Percentiles rank a stretch among this genome's conserved stretches.
These are phyloP conservation scores for Diglossa brunneiventris DNA, from an alignment of 2,113 vertebrate genomes.

Conservation along the genomic window DNA sequence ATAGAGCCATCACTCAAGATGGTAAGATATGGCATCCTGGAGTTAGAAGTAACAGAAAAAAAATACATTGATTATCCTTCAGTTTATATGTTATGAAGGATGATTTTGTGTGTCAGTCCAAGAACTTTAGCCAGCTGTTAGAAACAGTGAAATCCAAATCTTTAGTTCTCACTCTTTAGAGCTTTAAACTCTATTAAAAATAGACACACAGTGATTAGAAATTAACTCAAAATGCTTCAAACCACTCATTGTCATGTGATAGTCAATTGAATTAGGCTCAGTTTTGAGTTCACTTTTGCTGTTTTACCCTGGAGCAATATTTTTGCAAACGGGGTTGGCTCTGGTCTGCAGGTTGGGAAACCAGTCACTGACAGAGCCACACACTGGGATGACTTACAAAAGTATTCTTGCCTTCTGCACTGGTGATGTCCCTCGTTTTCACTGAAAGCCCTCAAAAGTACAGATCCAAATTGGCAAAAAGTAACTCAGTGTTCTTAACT, in stretches of 20 bases:
- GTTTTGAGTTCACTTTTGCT: background rate
- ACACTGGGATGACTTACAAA: background rate
- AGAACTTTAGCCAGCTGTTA: background rate
- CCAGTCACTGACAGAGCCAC: background rate
- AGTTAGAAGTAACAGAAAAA: background rate
- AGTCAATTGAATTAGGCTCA: background rate
- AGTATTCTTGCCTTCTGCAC: background rate
- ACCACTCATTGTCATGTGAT: background rate
- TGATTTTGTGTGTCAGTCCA: background rate
- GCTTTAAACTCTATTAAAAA: background rate
- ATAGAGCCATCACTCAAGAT: background rate
- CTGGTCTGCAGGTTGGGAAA: background rate
- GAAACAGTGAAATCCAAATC: background rate
- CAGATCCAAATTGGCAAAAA: background rate
- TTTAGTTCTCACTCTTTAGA: background rate
- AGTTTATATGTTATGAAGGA: background rate
- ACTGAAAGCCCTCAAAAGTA: background rate
- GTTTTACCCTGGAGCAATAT: background rate
- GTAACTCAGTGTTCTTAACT: background rate
- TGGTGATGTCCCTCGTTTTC: background rate
- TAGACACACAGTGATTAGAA: background rate
- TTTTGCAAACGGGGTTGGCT: background rate
- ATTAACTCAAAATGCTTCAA: background rate
- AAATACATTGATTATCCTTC: background rate
- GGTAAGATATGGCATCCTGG: background rate